A percentile compares a stretch with the other conserved stretches of the same genome.
Evolutionary conservation across 2,888 invertebrate species (phyloP).

Genomic region (Itoplectis maculator): DNA sequence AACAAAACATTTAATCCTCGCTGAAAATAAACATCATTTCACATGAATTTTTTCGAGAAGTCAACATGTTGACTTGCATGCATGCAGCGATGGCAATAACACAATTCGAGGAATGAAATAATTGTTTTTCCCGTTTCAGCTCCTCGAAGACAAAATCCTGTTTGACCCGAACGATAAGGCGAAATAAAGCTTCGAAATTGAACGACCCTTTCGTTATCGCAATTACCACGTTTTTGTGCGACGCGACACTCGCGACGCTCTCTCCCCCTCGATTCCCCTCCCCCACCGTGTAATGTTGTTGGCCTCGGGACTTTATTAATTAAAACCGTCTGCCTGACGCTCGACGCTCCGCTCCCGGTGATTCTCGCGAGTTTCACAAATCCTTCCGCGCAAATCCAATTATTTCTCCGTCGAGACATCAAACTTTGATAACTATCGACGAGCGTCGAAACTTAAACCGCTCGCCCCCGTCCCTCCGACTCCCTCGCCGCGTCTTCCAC

Average conservation of each 20-base stretch:
- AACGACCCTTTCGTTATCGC: not conserved
- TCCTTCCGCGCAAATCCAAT: slow-evolving; percentile 53
- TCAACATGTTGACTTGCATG: too few species aligned
- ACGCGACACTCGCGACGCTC: not conserved
- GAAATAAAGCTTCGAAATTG: not conserved
- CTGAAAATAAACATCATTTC: too few species aligned
- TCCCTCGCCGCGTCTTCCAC: not conserved
- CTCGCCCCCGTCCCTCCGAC: slow-evolving; percentile 12
- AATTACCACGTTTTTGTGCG: slow-evolving; percentile 19
- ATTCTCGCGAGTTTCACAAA: slow-evolving; percentile 36
- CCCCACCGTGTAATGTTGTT: slow-evolving; percentile 44
- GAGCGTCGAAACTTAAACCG: slow-evolving; percentile 36
- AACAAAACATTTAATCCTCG: too few species aligned
- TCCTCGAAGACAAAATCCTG: not conserved
- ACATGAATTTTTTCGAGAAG: too few species aligned
- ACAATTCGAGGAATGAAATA: too few species aligned
- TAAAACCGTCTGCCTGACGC: slow-evolving; percentile 40
- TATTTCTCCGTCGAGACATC: slow-evolving; percentile 44
- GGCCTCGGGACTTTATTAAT: slow-evolving; percentile 53
- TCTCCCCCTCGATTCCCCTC: not conserved
- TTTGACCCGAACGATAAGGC: not conserved
- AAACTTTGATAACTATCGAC: slow-evolving; percentile 62
- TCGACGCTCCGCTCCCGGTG: slow-evolving; percentile 31
- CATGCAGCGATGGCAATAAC: too few species aligned
- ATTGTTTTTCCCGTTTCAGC: not conserved